Evolutionary conservation across 1,140 invertebrate species (phyloP).

Genomic region (Manduca sexta): DNA sequence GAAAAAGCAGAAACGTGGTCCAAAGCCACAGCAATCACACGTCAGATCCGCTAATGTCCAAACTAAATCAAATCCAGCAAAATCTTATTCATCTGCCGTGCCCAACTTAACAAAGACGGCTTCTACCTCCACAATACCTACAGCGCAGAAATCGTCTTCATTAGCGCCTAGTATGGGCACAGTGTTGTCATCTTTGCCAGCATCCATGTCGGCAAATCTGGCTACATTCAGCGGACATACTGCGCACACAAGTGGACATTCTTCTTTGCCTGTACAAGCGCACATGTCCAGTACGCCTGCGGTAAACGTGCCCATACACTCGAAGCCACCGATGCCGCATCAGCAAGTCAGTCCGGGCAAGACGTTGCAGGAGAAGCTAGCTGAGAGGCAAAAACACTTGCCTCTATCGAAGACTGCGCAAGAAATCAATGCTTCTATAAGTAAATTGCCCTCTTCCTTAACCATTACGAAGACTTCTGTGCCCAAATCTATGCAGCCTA

Average conservation of each 20-base stretch:
- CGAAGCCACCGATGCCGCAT: conserved; percentile 56
- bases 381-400: conserved; percentile 73
- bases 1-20: conserved; percentile 56
- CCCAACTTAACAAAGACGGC: conserved; percentile 18
- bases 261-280: conserved; percentile 37
- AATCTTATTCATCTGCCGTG: conserved; percentile 18
- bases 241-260: conserved; percentile 18
- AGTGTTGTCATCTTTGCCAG: conserved; percentile 44
- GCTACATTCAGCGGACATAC: conserved; percentile 28
- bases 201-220: conserved; percentile 47
- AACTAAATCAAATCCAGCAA: conserved; percentile 26
- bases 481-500: conserved; percentile 28
- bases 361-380: conserved; percentile 77
- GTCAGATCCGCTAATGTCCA: conserved; percentile 11
- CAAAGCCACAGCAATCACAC: conserved; percentile 25
- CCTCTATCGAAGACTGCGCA: conserved; percentile 32
- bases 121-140: conserved; percentile 31
- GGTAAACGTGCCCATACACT: conserved; percentile 35
- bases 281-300: conserved; percentile 50
- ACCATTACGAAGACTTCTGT: conserved; percentile 62
- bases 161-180: conserved; percentile 51
- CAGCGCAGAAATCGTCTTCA: conserved; percentile 36
- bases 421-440: conserved; percentile 59
- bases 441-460: conserved; percentile 61
- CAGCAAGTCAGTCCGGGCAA: conserved; percentile 72